A percentile compares a stretch with the other conserved stretches of the same genome.
Evolutionary conservation across 2,797 vertebrate species (phyloP).

Genomic region (Schizopygopsis pylzovi): DNA sequence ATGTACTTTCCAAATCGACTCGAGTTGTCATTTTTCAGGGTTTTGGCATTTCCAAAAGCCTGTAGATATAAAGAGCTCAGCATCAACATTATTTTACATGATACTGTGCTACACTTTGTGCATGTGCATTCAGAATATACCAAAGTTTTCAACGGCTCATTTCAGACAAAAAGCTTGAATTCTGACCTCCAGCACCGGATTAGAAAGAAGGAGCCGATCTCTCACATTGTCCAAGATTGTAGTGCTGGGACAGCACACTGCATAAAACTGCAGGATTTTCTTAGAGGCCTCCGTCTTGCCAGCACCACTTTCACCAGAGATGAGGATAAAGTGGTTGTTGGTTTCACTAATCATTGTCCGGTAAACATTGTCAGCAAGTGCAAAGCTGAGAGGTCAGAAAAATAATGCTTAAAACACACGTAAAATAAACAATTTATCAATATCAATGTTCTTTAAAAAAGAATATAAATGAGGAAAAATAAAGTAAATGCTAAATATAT

Average conservation of each 20-base stretch:
- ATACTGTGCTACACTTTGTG: background rate
- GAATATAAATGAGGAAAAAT: background rate
- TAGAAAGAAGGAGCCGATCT: conserved; percentile 90
- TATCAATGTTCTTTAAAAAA: background rate
- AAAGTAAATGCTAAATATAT: background rate
- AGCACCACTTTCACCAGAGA: conserved; percentile 94
- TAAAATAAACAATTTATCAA: background rate
- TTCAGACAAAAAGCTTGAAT: background rate
- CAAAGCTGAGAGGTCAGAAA: conserved; percentile 78
- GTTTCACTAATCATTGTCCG: conserved; percentile 91
- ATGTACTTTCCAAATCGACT: conserved; percentile 98
- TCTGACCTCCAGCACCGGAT: conserved; percentile 92
- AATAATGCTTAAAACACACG: background rate
- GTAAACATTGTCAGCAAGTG: conserved; percentile 94
- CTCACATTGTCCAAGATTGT: conserved; percentile 86
- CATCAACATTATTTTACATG: background rate
- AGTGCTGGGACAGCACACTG: conserved; percentile 89
- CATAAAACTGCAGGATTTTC: conserved; percentile 94
- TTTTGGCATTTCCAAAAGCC: conserved; percentile 98
- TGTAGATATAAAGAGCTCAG: conserved; percentile 57
- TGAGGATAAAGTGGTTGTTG: conserved; percentile 95
- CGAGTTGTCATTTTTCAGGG: conserved; percentile 93
- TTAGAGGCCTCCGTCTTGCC: conserved; percentile 96
- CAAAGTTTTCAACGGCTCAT: background rate
- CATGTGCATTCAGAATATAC: background rate